Conservation (phyloP, 2,797 vertebrate species). For the Apodemus agrarius region DNA sequence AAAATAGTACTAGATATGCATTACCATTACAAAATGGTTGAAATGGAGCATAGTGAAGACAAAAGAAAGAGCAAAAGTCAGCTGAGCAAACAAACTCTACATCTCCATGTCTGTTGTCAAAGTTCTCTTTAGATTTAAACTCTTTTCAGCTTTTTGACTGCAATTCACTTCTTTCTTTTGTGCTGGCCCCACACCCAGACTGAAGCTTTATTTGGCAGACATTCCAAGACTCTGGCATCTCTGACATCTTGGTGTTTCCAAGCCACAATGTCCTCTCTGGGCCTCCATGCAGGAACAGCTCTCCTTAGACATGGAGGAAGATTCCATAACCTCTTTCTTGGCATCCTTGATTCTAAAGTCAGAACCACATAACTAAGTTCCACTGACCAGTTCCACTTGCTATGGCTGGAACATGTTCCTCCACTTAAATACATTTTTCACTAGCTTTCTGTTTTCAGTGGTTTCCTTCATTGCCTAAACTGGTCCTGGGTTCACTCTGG, state of each 20-base stretch:
- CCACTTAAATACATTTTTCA: background rate
- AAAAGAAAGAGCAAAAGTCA: background rate
- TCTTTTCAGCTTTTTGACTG: background rate
- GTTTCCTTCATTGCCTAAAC: background rate
- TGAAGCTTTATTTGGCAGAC: background rate
- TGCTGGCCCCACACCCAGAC: background rate
- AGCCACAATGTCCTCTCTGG: background rate
- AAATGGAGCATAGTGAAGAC: background rate
- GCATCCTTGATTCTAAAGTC: background rate
- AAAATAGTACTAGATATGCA: background rate
- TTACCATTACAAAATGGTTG: background rate
- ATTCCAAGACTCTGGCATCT: background rate
- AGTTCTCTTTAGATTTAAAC: background rate
- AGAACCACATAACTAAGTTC: background rate
- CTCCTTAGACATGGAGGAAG: background rate
- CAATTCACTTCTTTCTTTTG: background rate
- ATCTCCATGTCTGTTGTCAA: background rate
- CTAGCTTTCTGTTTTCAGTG: background rate
- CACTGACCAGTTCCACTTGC: background rate
- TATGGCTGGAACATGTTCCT: background rate
- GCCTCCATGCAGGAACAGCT: background rate
- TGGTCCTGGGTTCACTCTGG: background rate
- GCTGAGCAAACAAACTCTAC: background rate
- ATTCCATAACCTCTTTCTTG: background rate
- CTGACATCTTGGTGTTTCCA: background rate